Base-by-base conservation (phyloP, 2,888 invertebrate genomes). In the Polydrusus cervinus region DNA sequence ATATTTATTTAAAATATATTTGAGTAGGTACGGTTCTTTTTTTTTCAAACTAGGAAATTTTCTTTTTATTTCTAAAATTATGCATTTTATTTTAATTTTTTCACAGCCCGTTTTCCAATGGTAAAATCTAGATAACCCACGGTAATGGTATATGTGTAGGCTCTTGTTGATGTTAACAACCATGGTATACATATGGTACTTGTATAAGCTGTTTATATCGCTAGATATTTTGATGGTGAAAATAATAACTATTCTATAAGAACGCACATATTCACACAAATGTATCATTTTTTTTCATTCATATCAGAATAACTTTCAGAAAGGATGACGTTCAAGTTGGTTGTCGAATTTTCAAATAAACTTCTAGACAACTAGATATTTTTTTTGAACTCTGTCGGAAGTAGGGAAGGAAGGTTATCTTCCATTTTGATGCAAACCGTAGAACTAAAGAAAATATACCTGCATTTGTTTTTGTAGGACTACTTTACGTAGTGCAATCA, bases 201-300 rank as follows among this genome's bases (percentile, higher is more conserved):
- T 10, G 34, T 34, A 11, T 47, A 34, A 49, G 47, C 49, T 30
- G 16, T 64, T 11, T 47, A 64, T 47, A 61, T 45, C 38, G 57
- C 38, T 60, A 47, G 62, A 25, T 47, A 45, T 62, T 62, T 55
- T 16, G 25, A 64, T 64, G 64, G 64, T 64, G 64, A 30, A 62
- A 34, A 40, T 55, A 61, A 62, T 25, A n/a, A 14, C 16, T 1
- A 25, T 49, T 25, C 30, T 9, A 47, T 30, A 7, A 60, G 38
- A 13, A 64, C 62, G 62, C 62, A 64, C 47, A 64, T 64, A 45
- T 64, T 64, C 62, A 45, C 61, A 61, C 11, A 64, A 64, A 43
- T 47, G 62, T 64, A 47, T 64, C 61, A 62, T 62, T 62, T 64
- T 61, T 9, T 49, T n/a, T 60, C 38, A 61, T 43, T 18, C 18